These are phyloP conservation scores for Phenacoccus solenopsis DNA, from an alignment of 1,140 invertebrate genomes.

Conservation along the genomic window DNA sequence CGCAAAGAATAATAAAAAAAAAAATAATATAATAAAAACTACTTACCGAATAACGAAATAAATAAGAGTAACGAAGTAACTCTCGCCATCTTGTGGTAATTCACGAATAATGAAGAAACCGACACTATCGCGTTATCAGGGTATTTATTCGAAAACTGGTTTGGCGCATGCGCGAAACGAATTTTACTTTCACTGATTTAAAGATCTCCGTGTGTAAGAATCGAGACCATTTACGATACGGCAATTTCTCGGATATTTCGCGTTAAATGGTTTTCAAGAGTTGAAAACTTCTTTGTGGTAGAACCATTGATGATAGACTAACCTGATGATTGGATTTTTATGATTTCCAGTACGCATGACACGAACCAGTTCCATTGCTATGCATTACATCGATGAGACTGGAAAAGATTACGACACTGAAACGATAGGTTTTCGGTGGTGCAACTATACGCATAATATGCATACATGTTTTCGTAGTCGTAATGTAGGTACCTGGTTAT, in stretches of 20 bases:
- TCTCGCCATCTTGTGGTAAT: constrained; percentile 5
- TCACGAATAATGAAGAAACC: constrained; percentile 13
- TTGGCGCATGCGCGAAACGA: constrained; percentile 10
- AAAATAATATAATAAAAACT: neutral
- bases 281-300: neutral
- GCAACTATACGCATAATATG: too few relatives aligned
- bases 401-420: neutral
- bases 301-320: neutral
- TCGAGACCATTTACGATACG: neutral
- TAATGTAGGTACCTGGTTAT: too few relatives aligned
- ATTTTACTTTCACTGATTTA: constrained; percentile 16
- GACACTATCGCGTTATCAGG: neutral
- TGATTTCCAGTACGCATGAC: neutral
- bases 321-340: neutral
- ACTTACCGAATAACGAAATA: constrained; percentile 7
- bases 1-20: neutral
- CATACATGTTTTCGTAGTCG: too few relatives aligned
- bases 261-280: neutral
- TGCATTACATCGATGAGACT: neutral
- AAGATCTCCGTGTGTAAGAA: neutral
- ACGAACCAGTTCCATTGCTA: constrained; percentile 8
- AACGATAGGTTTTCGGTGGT: too few relatives aligned
- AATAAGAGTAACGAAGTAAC: neutral
- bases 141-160: constrained; percentile 12
- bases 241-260: neutral